phyloP scores from a whole-genome alignment of 2,888 invertebrate species.

The Drosophila recens region DNA sequence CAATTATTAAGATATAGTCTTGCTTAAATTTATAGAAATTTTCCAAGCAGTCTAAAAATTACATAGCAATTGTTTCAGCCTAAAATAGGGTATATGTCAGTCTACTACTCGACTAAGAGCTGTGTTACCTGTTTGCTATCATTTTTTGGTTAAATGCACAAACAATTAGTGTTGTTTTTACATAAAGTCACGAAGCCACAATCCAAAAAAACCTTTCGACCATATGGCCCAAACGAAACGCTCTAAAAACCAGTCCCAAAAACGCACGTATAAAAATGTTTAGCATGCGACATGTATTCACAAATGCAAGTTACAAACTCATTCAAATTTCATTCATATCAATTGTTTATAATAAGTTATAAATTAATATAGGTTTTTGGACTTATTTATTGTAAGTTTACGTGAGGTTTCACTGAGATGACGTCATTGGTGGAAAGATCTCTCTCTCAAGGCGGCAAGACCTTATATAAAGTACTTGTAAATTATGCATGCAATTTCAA shows the following conservation, averaged over 20 bases:
- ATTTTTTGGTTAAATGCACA: constrained; percentile 38
- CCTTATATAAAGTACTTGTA: constrained; percentile 30
- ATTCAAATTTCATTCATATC: constrained; percentile 37
- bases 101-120: neutral
- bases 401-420: constrained; percentile 19
- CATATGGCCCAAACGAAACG: constrained; percentile 46
- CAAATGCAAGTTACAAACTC: constrained; percentile 42
- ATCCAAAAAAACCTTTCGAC: constrained; percentile 33
- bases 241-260: constrained; percentile 12
- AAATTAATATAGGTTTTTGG: constrained; percentile 14
- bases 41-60: neutral
- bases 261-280: constrained; percentile 51
- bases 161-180: constrained; percentile 54
- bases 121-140: constrained; percentile 18
- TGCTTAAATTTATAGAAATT: neutral
- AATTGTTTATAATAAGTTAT: constrained; percentile 39
- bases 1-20: neutral
- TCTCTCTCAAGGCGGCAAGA: neutral
- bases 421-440: constrained; percentile 28
- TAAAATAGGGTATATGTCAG: constrained; percentile 6
- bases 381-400: constrained; percentile 34
- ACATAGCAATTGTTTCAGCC: neutral
- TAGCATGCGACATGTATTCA: constrained; percentile 43
- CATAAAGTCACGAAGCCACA: constrained; percentile 54
- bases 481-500: constrained; percentile 41